Evolutionary conservation across 2,113 vertebrate genomes (phyloP), one percentile per base, ranked within the genome.

Genomic region (Thalassoma bifasciatum): DNA sequence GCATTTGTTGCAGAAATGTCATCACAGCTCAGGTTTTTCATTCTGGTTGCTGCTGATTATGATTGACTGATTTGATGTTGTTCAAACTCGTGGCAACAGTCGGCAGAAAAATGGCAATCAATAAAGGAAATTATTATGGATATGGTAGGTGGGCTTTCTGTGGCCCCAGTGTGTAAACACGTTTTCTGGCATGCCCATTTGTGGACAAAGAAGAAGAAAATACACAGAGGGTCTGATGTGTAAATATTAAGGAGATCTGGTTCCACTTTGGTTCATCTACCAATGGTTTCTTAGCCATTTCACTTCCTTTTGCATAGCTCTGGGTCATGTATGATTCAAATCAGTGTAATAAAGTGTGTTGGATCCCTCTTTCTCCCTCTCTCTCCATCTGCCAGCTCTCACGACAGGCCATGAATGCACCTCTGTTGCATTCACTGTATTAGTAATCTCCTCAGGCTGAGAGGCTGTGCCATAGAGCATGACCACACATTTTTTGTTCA

Each of bases 381-480:
- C 13, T 52, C 60, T 64, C 75, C 72, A 52, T 51, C 17, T 44
- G 57, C 50, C 24, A 75, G 65, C 73, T 81, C 74, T 74, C 54
- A 47, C 83, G 75, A 57, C 63, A 42, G 46, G 69, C 84, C 23
- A 79, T 79, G 85, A 91, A 88, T 84, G 78, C 83, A 79, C 51
- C 81, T 82, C 81, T 88, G 85, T 90, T 88, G 74, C 58, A 52
- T 79, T 81, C 70, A 73, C 78, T 86, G 89, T 79, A 88, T 88
- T 87, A 81, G 88, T 90, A 91, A 92, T 91, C 87, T 88, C 81
- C 86, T 90, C 88, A 82, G 90, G 81, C 84, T 67, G 62, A 72
- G 81, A 87, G 80, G 57, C 77, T 76, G 86, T 64, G 90, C 85
- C 82, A 78, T 76, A 76, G 86, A 84, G 87, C 91, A 88, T 87